Base-by-base conservation (phyloP, 2,113 vertebrate species). In the Tamias sibiricus region DNA sequence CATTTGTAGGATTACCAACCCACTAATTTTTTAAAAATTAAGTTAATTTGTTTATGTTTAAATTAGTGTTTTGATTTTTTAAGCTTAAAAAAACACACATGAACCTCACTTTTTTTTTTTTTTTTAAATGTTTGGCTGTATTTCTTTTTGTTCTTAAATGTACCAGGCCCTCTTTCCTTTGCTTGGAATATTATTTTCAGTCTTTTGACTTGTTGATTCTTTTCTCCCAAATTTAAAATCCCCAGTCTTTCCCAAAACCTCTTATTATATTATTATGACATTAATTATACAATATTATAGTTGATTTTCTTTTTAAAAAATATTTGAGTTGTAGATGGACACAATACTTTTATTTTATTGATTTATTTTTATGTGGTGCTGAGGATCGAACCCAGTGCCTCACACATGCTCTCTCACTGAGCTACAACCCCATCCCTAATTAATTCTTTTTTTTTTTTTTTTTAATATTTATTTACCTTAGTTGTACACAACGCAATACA, bases 181-280 rank as follows among this genome's bases (percentile, higher is more conserved):
- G n/a, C 32, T 62, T 84, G n/a, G 30, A 96, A 75, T 87, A 74
- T 81, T 52, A 28, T 89, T 79, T 92, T 95, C 32, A 44, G 10
- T 68, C 8, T 77, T 85, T 76, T 66, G 17, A 16, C 10, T 91
- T 17, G 11, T 91, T 94, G 68, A 93, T 87, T 77, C n/a, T 95
- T 75, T 57, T 32, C 9, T 8, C 20, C 22, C 19, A 84, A 87
- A 69, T 57, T 75, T 80, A 83, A 97, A 87, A 83, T 75, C 26
- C 4, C 2, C 80, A 19, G 8, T 75, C 47, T 92, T 37, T 76
- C 24, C 28, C 62, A 26, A 64, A 94, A 87, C 9, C 69, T 30
- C 19, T 4, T 90, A 32, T 68, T 77, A n/a, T 91, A 75, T 54
- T 88, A 92, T 94, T 80, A 44, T 37, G 54, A 66, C 19, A 81